Base-by-base conservation (phyloP, 2,888 invertebrate species). In the Melanostoma mellinum region DNA sequence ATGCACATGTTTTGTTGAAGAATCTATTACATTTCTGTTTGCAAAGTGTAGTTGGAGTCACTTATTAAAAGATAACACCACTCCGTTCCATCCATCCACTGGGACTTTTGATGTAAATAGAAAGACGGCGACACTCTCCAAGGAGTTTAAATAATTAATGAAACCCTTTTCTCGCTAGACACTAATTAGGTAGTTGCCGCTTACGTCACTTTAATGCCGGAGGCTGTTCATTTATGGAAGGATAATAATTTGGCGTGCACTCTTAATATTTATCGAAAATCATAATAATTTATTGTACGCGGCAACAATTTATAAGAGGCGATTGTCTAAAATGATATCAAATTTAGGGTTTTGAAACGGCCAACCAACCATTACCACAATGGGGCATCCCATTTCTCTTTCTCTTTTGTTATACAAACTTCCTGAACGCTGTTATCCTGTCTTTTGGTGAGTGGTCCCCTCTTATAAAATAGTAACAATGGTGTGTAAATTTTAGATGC, bases 1-100 rank as follows among this genome's bases (percentile, higher is more conserved):
- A 71, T 74, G 78, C 78, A 82, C 60, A 52, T 60, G 30, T 72
- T 60, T 75, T 50, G 65, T 52, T 65, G 67, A n/a, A 67, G 74
- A 79, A 68, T 79, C 74, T 74, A 79, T 79, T 75, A 75, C 74
- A 65, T 50, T 67, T 71, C 50, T 67, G 60, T 79, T 84, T 75
- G 55, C 48, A 67, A 58, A 67, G 79, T 67, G 55, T 53, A 74
- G 71, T 75, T 58, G 55, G 60, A 74, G 71, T 75, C 65, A 52
- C 65, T 79, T 78, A 71, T 71, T 50, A 71, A 79, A 71, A 84
- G 48, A 40, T 75, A 60, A 84, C 79, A 75, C 60, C 56, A 53
- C 61, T 71, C 63, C 36, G 0, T 10, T 8, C 53, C 30, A 53
- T 20, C n/a, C 6, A 3, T 2, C 1, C 6, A 2, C 44, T 10